Evolutionary conservation across 2,888 invertebrate species (phyloP), one percentile per base, ranked within the genome.

Genomic region (Saturnia pavonia): DNA sequence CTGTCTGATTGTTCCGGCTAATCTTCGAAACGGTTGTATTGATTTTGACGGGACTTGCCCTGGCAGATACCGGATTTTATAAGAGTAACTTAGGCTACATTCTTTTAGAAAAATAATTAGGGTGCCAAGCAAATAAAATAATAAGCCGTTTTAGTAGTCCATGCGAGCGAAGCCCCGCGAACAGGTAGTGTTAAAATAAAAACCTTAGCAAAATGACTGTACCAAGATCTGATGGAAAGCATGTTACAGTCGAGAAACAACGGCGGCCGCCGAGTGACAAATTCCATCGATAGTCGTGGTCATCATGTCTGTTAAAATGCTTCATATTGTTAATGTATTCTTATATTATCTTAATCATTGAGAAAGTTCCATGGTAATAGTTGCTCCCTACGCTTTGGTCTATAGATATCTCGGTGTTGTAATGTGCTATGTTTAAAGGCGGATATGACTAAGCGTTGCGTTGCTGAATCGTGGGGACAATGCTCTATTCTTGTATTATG

Each of bases 361-460:
- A 65, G 34, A 65, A 72, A 72, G 40, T 40, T 65, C 76, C 78
- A 77, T 75, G 78, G 81, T 83, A 81, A 84, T 83, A 85, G 83
- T 80, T 70, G 76, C 75, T 79, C 80, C 85, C 80, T 84, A 80
- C 77, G 79, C 77, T 81, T 80, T 77, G 79, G 74, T 80, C 78
- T 86, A 81, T 84, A 85, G 81, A 80, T 78, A 83, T 82, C 77
- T 80, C 76, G 82, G 79, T 78, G 40, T 65, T 40, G 40, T 65
- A 65, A 65, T 16, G 65, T 65, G 19, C 65, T 65, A 65, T 80
- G 82, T 81, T 77, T 84, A 82, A 82, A 85, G 79, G 82, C 86
- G 87, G 88, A 88, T 87, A 82, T 88, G 86, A 87, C 82, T 87
- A 84, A 87, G 83, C 84, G 83, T 82, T 82, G 83, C 84, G 83